Base-by-base conservation (phyloP, 2,888 invertebrate genomes). In the Plutella xylostella region DNA sequence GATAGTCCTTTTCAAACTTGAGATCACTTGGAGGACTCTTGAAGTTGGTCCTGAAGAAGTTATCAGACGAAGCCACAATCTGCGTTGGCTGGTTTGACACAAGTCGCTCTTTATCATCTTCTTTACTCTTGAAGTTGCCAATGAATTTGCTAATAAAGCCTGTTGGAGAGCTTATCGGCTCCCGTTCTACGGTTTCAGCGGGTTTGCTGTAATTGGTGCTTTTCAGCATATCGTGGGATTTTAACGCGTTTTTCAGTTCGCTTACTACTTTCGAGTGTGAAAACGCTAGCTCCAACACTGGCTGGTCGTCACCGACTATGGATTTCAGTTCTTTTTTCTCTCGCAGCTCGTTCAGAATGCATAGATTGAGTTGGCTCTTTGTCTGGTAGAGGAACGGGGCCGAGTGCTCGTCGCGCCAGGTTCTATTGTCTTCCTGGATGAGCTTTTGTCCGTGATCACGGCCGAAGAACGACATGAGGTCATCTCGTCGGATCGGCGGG, bases 331-430 rank as follows among this genome's bases (percentile, higher is more conserved):
- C 70, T 42, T 72, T 78, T 0, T 58, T 56, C 0, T 53, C 52
- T n/a, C 78, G 54, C 17, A 66, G 65, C 9, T 77, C 74, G 0
- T 67, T 70, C 22, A 80, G 54, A 11, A 72, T 60, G 50, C 87
- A 86, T 14, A 94, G 75, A 74, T 93, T 90, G 47, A 92, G 85
- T 68, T 94, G 94, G 46, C 93, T 93, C 57, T 87, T 89, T 0
- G 94, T 93, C 72, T 92, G 92, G 77, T 92, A 94, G 12, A 92
- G 88, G 65, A 96, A 96, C 1, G 96, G 95, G 14, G 89, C 91
- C 0, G 94, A 94, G 63, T 95, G 93, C 61, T 94, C 94, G 66
- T 96, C 95, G 48, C 89, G 73, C 56, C 86, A 90, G 0, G 86
- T 83, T 0, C 72, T 60, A 38, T 86, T 74, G 39, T 90, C 90